Base-by-base conservation (phyloP, 2,797 vertebrate species). In the Oceanodroma leucorhoa region DNA sequence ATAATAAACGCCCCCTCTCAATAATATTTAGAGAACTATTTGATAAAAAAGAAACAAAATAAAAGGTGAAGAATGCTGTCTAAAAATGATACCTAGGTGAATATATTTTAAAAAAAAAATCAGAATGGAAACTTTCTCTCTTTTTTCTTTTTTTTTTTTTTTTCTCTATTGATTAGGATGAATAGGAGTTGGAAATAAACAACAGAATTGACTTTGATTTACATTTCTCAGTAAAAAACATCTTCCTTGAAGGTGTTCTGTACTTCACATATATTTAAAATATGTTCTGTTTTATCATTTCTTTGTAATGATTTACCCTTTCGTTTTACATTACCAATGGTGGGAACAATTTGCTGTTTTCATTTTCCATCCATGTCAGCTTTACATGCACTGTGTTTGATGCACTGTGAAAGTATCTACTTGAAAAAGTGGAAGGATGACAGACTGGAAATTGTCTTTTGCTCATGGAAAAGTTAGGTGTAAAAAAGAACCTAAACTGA, bases 1-100 rank as follows among this genome's bases (percentile, higher is more conserved):
- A 29, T 32, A 50, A 30, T 5, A 30, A 24, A 18, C 4, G 5
- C 1, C 1, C 14, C 0, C 2, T 7, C 10, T 26, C 7, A 32
- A 10, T 24, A 45, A 41, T 9, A 76, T 45, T 62, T 64, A 32
- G 14, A 43, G 17, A 77, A 38, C 1, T 66, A 21, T 30, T 53
- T 75, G 11, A 46, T 29, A 60, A 65, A 70, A 80, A 67, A 18
- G 22, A 41, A 66, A 29, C 2, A 23, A 76, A 54, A 54, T 11
- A 10, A 55, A 75, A 6, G 15, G 10, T 22, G 30, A 79, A 41
- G 23, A 79, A 72, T 45, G 11, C 7, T 5, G 9, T 41, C 11
- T 6, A 53, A 58, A 86, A 71, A 66, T 41, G 0, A 48, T 16
- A 32, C 22, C 5, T 9, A 8, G 3, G 1, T 65, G 8, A 65